Base-by-base conservation (phyloP, 2,888 invertebrate species). In the Trichopria drosophilae region DNA sequence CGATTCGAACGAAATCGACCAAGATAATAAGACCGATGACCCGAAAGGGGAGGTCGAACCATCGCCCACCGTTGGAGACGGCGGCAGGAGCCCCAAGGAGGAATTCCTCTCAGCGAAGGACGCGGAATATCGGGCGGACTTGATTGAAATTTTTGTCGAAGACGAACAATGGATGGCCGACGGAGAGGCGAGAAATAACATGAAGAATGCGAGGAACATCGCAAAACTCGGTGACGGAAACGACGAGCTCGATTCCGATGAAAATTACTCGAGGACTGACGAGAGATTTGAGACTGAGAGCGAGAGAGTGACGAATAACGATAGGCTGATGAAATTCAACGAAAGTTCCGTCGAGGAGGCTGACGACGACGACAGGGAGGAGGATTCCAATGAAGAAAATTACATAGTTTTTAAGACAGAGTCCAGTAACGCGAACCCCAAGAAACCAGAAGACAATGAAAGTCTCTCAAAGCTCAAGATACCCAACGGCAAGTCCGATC, bases 231-330 rank as follows among this genome's bases (percentile, higher is more conserved):
- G 22, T 20, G 40, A 29, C 24, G 12, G 15, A 4, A 29, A 50
- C 43, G 22, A 24, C 23, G 2, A 5, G 12, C 12, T 18, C 31
- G 18, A 35, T 43, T 28, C 31, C 40, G 31, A 37, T 20, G 46
- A 13, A 22, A 43, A 23, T 24, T 34, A 15, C 20, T 28, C 34
- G 12, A 45, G 26, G 29, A 51, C 41, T 4, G 37, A 41, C 31
- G 58, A 60, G 46, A 58, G 56, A 40, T 51, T 52, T 34, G 57
- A 53, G 41, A 57, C 51, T 48, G 37, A 57, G 13, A 37, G 37
- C 24, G 45, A 46, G 16, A 29, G 43, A 35, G 24, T 24, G 24
- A 24, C 6, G 6, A 10, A 24, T 9, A 24, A 24, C 10, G 7
- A 24, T 24, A 24, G 24, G 6, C 7, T 9, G 10, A 24, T 9